Evolutionary conservation across 30 jellyfish, hydroid and myxozoan species (phyloP).

Genomic region (Aurelia coerulea): DNA sequence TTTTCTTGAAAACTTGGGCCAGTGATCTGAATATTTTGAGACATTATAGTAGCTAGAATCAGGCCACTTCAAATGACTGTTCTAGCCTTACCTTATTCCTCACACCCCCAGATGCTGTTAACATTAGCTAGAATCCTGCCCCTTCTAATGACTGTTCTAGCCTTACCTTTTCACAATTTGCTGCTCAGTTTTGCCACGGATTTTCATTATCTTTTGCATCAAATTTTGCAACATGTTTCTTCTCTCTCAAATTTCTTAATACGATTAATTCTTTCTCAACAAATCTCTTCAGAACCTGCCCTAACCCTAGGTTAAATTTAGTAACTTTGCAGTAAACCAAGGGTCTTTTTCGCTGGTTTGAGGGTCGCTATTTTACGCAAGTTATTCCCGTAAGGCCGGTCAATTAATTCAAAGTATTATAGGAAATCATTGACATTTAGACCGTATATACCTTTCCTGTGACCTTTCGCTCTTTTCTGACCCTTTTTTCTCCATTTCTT

Average conservation of each 20-base stretch:
- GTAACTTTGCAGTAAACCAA: too few species aligned
- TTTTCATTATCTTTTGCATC: background rate
- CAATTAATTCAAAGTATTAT: background rate
- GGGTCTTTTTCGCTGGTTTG: too few species aligned
- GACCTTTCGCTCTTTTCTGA: conserved; percentile 45
- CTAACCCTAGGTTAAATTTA: background rate
- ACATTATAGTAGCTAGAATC: too few species aligned
- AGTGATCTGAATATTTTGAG: too few species aligned
- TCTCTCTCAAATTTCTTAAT: background rate
- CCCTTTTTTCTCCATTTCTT: conserved; percentile 30
- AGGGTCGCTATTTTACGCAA: too few species aligned
- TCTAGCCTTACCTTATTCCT: too few species aligned
- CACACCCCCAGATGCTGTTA: too few species aligned
- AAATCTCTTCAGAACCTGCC: background rate
- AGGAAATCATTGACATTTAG: background rate
- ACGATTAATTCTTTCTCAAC: background rate
- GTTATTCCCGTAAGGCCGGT: too few species aligned
- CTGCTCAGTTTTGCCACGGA: background rate
- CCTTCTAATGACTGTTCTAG: too few species aligned
- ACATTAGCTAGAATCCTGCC: too few species aligned
- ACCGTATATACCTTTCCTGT: conserved; percentile 37
- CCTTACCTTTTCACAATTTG: background rate
- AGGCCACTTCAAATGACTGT: too few species aligned
- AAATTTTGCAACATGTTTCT: background rate
- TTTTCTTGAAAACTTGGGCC: too few species aligned